Conservation (phyloP, 30 jellyfish, hydroid and myxozoan genomes). For the Nemopilema nomurai region DNA sequence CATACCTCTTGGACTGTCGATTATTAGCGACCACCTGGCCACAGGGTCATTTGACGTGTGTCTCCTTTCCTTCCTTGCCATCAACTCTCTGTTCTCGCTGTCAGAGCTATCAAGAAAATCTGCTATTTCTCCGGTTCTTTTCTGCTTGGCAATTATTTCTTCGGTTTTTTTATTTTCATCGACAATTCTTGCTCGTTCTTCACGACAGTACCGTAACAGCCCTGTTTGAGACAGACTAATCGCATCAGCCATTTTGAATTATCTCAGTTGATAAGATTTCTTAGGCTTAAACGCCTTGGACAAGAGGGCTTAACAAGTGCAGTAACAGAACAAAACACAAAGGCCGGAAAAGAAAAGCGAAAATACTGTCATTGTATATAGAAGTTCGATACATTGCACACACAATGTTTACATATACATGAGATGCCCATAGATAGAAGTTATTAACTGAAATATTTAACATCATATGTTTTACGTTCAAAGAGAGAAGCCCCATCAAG, state of each 20-base stretch:
- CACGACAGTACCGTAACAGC: slow-evolving; percentile 51
- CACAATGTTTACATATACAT: no score
- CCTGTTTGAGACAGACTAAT: slow-evolving; percentile 21
- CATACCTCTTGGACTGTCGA: slow-evolving; percentile 2
- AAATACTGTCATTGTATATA: no score
- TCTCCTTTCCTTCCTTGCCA: neutral
- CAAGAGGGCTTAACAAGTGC: neutral
- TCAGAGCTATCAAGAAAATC: slow-evolving; percentile 33
- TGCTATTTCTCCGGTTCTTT: slow-evolving; percentile 22
- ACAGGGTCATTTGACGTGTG: neutral
- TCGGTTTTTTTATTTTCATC: slow-evolving; percentile 17
- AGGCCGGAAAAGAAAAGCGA: neutral
- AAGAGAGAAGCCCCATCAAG: no score
- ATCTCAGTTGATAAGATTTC: neutral
- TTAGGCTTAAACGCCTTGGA: neutral
- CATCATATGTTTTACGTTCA: no score
- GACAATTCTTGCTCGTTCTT: slow-evolving; percentile 32
- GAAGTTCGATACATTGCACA: no score
- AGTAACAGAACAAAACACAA: neutral
- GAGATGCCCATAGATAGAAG: no score
- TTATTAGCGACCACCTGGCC: neutral
- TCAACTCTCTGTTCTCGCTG: neutral
- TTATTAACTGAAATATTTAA: no score
- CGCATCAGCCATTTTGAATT: neutral
- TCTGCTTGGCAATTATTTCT: neutral